A percentile compares a stretch with the other conserved stretches of the same genome.
Evolutionary conservation across 1,140 invertebrate species (phyloP).

Genomic region (Panulirus ornatus): DNA sequence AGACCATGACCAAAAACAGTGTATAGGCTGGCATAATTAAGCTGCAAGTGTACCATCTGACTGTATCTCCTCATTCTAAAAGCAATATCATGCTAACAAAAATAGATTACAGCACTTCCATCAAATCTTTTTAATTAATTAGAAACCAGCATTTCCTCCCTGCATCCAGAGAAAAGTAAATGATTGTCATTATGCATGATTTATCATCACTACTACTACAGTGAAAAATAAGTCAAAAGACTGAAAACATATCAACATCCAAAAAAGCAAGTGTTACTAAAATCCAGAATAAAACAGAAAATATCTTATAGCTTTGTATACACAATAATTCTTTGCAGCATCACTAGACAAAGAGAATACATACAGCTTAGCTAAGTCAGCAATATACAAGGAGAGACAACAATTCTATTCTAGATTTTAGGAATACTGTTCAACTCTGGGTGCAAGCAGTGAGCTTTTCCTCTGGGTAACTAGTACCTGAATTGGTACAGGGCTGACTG

Average conservation of each 20-base stretch:
- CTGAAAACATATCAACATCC: neutral
- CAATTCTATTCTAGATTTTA: slow-evolving; percentile 12
- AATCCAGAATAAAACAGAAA: neutral
- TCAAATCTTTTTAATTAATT: neutral
- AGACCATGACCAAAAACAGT: neutral
- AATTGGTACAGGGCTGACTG: slow-evolving; percentile 63
- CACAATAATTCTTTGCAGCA: too few relatives aligned
- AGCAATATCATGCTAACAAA: neutral
- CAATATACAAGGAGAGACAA: neutral
- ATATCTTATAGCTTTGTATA: neutral
- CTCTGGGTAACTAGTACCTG: slow-evolving; percentile 49
- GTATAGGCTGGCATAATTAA: neutral
- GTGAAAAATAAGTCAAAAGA: neutral
- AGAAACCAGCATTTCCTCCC: neutral
- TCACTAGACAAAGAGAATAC: neutral
- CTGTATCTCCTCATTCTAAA: neutral
- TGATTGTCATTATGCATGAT: neutral
- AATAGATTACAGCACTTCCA: neutral
- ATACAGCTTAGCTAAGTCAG: neutral
- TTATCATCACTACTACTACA: neutral
- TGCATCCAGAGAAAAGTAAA: neutral
- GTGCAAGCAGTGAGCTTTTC: slow-evolving; percentile 27
- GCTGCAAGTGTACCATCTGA: neutral
- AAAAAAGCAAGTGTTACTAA: neutral
- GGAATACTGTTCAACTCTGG: neutral